Evolutionary conservation across 2,888 invertebrate species (phyloP).

Genomic region (Himalopsyche anomala): DNA sequence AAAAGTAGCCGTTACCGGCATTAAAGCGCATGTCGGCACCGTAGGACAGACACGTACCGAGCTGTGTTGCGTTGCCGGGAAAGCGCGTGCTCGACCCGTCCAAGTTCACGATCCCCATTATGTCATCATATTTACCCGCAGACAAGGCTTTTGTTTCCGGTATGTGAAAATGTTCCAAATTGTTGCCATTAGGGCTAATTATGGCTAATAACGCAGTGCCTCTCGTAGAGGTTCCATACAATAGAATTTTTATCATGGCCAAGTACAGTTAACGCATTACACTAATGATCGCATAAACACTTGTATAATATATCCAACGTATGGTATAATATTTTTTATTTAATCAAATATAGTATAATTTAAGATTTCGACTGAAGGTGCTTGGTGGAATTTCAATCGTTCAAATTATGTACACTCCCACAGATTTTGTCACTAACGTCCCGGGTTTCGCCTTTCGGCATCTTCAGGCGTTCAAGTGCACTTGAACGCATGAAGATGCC

Average conservation of each 20-base stretch:
- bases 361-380: too few relatives aligned
- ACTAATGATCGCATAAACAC: background rate
- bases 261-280: background rate
- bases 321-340: background rate
- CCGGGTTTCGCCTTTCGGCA: too few relatives aligned
- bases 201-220: background rate
- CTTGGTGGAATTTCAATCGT: too few relatives aligned
- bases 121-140: slow-evolving; percentile 21
- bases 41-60: background rate
- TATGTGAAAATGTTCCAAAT: slow-evolving; percentile 33
- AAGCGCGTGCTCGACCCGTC: slow-evolving; percentile 29
- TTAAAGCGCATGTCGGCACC: background rate
- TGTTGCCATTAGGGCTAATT: slow-evolving; percentile 36
- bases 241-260: background rate
- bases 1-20: background rate
- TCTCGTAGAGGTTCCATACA: background rate
- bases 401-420: too few relatives aligned
- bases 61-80: background rate
- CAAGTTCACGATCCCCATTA: slow-evolving; percentile 40
- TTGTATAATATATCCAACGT: background rate
- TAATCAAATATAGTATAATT: too few relatives aligned
- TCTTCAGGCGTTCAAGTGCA: too few relatives aligned
- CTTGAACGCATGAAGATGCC: too few relatives aligned
- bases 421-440: too few relatives aligned
- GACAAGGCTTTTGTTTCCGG: slow-evolving; percentile 6